Conservation (phyloP, 2,888 invertebrate species). For the Oscheius myriophilus region DNA sequence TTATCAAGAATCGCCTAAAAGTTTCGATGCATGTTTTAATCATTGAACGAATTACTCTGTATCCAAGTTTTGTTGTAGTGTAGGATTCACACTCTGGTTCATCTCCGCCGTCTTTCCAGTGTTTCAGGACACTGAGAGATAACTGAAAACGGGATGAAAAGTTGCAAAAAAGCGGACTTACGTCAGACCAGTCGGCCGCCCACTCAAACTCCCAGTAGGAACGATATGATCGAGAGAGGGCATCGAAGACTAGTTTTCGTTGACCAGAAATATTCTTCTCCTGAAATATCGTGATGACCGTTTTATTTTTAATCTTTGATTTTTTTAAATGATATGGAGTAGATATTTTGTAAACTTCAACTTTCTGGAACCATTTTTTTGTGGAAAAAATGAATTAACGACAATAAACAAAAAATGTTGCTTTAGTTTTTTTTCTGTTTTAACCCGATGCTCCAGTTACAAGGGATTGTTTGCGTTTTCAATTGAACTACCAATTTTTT, state of each 20-base stretch:
- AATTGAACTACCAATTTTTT: too few species aligned
- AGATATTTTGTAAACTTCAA: too few species aligned
- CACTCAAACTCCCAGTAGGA: constrained; percentile 68
- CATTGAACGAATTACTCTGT: constrained; percentile 35
- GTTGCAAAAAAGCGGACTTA: constrained; percentile 15
- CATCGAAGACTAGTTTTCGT: constrained; percentile 55
- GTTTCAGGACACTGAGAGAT: constrained; percentile 57
- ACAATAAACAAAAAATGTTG: too few species aligned
- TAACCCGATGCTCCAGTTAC: too few species aligned
- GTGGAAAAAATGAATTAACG: too few species aligned
- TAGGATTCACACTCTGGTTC: constrained; percentile 55
- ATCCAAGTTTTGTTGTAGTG: constrained; percentile 60
- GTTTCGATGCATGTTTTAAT: too few species aligned
- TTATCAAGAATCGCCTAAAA: constrained; percentile 54
- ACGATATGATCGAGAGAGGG: constrained; percentile 57
- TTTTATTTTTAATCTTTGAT: too few species aligned
- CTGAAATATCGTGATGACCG: too few species aligned
- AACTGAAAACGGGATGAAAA: constrained; percentile 35
- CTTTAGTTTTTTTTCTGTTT: too few species aligned
- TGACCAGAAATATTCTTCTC: constrained; percentile 43
- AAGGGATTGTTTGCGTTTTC: too few species aligned
- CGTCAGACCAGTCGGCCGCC: constrained; percentile 65
- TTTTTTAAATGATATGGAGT: too few species aligned
- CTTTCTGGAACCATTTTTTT: too few species aligned
- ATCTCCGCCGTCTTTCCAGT: constrained; percentile 61